A percentile compares a stretch with the other conserved stretches of the same genome.
Conservation (phyloP, 35 echinoderm and acorn worm species). For the Heliocidaris erythrogramma region DNA sequence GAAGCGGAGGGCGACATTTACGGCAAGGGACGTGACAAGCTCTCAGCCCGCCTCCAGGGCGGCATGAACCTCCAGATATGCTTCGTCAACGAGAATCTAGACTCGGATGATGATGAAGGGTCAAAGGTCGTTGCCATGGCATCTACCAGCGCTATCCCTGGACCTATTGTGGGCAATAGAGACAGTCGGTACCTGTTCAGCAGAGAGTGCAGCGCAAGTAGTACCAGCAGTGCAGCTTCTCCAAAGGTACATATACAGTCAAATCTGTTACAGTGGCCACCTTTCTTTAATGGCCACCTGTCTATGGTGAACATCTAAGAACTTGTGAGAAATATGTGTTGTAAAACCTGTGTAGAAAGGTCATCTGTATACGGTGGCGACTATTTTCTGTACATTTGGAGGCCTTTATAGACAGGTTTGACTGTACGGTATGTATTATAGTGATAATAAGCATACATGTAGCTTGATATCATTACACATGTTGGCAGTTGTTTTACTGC, state of each 20-base stretch:
- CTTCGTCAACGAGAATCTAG: slow-evolving; percentile 89
- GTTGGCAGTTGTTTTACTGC: no score
- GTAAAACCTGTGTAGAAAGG: no score
- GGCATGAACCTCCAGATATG: slow-evolving; percentile 99
- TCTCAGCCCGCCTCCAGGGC: slow-evolving; percentile 84
- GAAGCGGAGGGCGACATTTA: slow-evolving; percentile 92
- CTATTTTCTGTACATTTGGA: no score
- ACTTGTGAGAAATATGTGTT: no score
- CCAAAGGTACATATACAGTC: slow-evolving; percentile 72
- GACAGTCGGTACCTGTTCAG: slow-evolving; percentile 76
- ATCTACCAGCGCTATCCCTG: background rate
- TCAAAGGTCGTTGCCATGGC: slow-evolving; percentile 27
- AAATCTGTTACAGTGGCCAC: background rate
- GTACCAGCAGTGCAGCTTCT: slow-evolving; percentile 70
- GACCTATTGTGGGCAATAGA: slow-evolving; percentile 59
- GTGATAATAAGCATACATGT: no score
- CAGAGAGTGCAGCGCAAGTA: slow-evolving; percentile 77
- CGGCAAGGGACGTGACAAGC: slow-evolving; percentile 93
- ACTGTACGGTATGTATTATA: no score
- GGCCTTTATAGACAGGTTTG: no score
- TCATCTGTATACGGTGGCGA: no score
- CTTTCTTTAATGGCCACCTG: no score
- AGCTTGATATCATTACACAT: no score
- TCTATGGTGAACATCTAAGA: no score
- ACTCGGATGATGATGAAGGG: slow-evolving; percentile 87